A percentile compares a stretch with the other conserved stretches of the same genome.
phyloP scores from a whole-genome alignment of 2,797 vertebrate species.

The Esox lucius region DNA sequence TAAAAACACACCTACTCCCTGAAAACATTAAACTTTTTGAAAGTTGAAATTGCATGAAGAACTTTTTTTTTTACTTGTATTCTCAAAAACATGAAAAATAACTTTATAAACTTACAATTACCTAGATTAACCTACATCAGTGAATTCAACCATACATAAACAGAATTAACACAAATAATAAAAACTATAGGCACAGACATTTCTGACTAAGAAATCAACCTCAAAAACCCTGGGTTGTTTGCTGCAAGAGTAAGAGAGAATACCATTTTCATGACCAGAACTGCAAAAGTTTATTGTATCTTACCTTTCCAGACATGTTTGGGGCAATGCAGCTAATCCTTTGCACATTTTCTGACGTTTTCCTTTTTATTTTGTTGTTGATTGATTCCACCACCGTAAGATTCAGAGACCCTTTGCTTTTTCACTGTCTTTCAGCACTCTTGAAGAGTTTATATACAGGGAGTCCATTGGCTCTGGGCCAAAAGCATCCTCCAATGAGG shows the following conservation, averaged over 20 bases:
- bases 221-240: background rate
- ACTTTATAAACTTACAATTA: background rate
- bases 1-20: background rate
- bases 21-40: background rate
- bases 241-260: background rate
- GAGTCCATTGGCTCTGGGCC: constrained; percentile 67
- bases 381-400: constrained; percentile 34
- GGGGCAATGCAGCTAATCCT: constrained; percentile 89
- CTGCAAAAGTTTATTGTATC: constrained; percentile 36
- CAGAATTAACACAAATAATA: background rate
- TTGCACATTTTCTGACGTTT: constrained; percentile 83
- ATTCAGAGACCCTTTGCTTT: constrained; percentile 53
- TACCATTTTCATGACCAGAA: background rate
- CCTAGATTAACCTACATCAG: background rate
- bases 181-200: background rate
- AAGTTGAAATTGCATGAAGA: background rate
- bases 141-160: background rate
- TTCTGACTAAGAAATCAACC: background rate
- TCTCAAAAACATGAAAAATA: background rate
- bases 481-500: constrained; percentile 77
- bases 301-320: constrained; percentile 90
- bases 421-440: constrained; percentile 61
- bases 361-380: constrained; percentile 39
- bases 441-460: constrained; percentile 69
- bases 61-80: background rate